phyloP scores from a whole-genome alignment of 2,113 vertebrate genomes.

The Corvus hawaiiensis region DNA sequence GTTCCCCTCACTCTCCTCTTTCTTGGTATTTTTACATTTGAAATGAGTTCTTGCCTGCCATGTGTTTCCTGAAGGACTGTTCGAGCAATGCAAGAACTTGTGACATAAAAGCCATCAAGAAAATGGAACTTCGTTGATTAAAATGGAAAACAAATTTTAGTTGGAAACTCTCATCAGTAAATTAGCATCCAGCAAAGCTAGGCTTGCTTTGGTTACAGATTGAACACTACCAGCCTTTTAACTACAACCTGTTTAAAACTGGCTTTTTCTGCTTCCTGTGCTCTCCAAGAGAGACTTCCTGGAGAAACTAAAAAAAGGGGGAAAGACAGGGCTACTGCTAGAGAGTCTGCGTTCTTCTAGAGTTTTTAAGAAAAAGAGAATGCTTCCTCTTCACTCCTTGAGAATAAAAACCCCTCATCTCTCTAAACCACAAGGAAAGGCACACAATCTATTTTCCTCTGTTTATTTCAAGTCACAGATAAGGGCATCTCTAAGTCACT shows the following conservation, averaged over 20 bases:
- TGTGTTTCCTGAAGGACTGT: conserved; percentile 21
- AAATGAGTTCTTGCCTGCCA: background rate
- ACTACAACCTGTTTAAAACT: background rate
- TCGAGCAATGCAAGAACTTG: background rate
- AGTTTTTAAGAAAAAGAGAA: background rate
- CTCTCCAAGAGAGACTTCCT: background rate
- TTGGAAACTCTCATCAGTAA: background rate
- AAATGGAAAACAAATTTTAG: background rate
- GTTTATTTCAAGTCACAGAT: background rate
- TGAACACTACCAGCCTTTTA: background rate
- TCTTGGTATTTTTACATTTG: conserved; percentile 34
- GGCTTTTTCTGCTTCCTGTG: background rate
- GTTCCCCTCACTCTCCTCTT: background rate
- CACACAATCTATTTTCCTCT: background rate
- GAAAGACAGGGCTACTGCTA: background rate
- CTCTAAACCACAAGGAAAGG: background rate
- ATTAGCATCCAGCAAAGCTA: background rate
- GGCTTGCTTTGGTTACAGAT: background rate
- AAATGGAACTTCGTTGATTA: background rate
- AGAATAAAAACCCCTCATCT: background rate
- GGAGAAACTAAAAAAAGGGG: background rate
- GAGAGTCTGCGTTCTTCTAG: background rate
- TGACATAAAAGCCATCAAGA: background rate
- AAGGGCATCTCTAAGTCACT: background rate
- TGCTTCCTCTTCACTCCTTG: background rate